Conservation (phyloP, 2,797 vertebrate species). For the Coilia nasus region DNA sequence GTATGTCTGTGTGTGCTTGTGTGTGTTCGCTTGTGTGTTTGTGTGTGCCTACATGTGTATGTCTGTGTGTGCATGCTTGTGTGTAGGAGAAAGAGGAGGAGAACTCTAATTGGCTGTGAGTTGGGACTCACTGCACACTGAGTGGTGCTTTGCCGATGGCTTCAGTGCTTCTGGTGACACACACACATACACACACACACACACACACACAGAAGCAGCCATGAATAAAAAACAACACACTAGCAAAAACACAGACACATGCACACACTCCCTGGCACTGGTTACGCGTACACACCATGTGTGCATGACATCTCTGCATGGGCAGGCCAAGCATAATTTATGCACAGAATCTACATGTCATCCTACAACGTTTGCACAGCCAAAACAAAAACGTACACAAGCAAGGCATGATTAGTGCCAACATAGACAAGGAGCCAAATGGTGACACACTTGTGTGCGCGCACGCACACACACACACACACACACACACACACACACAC, state of each 20-base stretch:
- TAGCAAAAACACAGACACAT: not conserved
- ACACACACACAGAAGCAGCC: not conserved
- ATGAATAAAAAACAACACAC: conserved; percentile 6
- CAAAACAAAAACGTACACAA: not conserved
- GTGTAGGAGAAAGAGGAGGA: not conserved
- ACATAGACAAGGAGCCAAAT: not conserved
- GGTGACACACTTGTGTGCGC: too few relatives aligned
- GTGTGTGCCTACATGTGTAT: not conserved
- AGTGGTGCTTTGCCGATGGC: conserved; percentile 32
- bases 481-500: conserved; percentile 10
- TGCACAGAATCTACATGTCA: not conserved
- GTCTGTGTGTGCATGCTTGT: not conserved
- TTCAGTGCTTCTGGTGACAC: conserved; percentile 28
- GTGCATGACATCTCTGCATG: not conserved
- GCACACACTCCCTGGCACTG: not conserved
- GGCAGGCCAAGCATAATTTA: not conserved
- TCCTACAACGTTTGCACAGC: not conserved
- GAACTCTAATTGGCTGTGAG: conserved; percentile 39
- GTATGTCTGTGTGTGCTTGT: not conserved
- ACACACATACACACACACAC: not conserved
- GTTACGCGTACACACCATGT: not conserved
- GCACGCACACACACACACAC: not conserved
- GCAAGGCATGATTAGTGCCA: not conserved
- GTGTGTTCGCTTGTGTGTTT: not conserved
- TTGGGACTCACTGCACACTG: conserved; percentile 27